Evolutionary conservation across 1,140 invertebrate species (phyloP), one percentile per base, ranked within the genome.

Genomic region (Dreissena polymorpha): DNA sequence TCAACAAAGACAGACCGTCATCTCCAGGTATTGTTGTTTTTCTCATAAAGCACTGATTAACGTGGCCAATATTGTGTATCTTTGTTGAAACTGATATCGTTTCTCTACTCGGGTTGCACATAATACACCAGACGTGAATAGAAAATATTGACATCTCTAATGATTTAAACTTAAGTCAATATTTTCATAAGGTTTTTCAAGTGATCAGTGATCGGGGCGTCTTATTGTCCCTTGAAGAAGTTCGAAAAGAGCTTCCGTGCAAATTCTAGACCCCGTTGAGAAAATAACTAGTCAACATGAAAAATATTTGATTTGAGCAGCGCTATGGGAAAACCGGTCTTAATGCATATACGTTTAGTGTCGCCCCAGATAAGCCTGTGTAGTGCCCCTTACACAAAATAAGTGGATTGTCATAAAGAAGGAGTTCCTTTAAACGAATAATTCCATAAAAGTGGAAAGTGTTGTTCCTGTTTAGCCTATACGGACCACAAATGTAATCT

Each of bases 91-190:
- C 39, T 39, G 39, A 39, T 39, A 39, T 39, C 39, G 39, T 2
- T 2, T 5, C 39, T 5, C 39, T 39, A 39, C 8, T 39, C 39
- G 8, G 39, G 39, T 39, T 8, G 39, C 39, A 39, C 39, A 39
- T 5, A 39, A 39, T 39, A 39, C 39, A 39, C 39, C 39, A 60
- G 57, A 18, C 18, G 12, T 55, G 53, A 55, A 55, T 55, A 18
- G 12, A 60, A 60, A 60, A 60, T 60, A 60, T 60, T 60, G 57
- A 60, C 57, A 60, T 60, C 57, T 60, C 57, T 23, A 23, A 10
- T 60, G 57, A 60, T 60, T 60, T 60, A 60, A 60, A 60, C 57
- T 60, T n/a, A 60, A n/a, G 57, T 60, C 16, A 60, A 60, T 60
- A 60, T 60, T 60, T 60, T 60, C 12, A 60, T 3, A 60, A 23